These are phyloP conservation scores for Anagyrus pseudococci DNA, from an alignment of 2,888 invertebrate genomes.

Conservation along the genomic window DNA sequence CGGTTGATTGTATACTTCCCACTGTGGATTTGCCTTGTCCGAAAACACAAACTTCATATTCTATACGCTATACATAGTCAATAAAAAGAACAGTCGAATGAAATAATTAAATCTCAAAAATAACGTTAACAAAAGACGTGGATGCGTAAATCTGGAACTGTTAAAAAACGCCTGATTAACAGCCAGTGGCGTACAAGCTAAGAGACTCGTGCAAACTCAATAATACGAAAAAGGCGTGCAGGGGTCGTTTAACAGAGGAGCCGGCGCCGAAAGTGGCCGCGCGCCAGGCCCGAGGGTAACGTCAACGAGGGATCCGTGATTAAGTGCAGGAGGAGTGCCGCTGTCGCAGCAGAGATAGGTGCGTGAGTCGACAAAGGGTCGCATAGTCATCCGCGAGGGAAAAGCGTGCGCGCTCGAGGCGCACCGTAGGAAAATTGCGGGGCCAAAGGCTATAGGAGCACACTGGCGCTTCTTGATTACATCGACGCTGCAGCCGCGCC, in stretches of 20 bases:
- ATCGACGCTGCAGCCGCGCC: too few species aligned
- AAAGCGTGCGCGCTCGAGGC: neutral
- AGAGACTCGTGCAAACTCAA: neutral
- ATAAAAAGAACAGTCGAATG: too few species aligned
- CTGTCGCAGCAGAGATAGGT: conserved; percentile 40
- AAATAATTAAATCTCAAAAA: too few species aligned
- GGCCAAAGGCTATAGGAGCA: too few species aligned
- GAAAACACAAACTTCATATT: too few species aligned
- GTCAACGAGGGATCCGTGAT: conserved; percentile 44
- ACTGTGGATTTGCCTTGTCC: too few species aligned
- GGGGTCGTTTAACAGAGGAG: neutral
- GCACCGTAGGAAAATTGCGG: neutral
- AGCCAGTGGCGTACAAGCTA: neutral
- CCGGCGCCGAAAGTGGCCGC: neutral
- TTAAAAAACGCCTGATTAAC: neutral
- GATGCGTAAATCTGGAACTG: neutral
- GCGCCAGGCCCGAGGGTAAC: conserved; percentile 4
- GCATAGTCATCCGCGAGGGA: too few species aligned
- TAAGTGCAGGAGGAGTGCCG: conserved; percentile 44
- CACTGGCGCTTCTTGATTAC: too few species aligned
- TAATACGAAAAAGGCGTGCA: neutral
- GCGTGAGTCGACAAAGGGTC: conserved; percentile 34
- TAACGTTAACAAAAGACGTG: too few species aligned
- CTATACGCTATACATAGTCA: too few species aligned
- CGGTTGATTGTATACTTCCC: too few species aligned